Percentiles rank a stretch among this genome's conserved stretches.
phyloP scores from a whole-genome alignment of 2,113 vertebrate genomes.

The Ammodramus savannarum region DNA sequence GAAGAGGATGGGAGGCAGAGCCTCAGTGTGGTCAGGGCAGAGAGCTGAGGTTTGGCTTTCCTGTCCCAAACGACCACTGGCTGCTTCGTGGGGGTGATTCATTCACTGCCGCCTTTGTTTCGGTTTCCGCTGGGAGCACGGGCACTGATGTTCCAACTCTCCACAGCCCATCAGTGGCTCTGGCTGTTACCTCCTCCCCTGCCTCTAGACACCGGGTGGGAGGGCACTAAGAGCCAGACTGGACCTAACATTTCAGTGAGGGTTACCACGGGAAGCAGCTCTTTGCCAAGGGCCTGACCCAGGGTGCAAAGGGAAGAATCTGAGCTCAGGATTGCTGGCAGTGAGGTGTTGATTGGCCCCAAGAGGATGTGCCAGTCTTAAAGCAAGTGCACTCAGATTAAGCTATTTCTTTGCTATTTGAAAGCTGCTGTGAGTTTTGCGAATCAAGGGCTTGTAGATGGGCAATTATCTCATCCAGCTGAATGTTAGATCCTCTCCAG shows the following conservation, averaged over 20 bases:
- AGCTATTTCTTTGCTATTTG: neutral
- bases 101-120: constrained; percentile 24
- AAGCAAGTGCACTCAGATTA: neutral
- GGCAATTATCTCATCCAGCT: neutral
- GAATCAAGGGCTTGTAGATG: neutral
- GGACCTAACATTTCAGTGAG: accelerated
- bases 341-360: neutral
- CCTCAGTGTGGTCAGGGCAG: accelerated
- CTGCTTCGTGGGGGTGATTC: neutral
- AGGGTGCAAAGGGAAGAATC: neutral
- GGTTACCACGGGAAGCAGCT: neutral
- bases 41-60: constrained; percentile 23
- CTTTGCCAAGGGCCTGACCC: neutral
- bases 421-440: neutral
- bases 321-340: neutral
- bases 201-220: neutral
- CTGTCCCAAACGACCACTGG: neutral
- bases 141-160: accelerated
- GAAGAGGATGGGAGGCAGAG: constrained; percentile 32
- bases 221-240: neutral
- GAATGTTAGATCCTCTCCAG: neutral
- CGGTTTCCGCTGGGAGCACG: neutral
- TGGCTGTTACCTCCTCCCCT: neutral
- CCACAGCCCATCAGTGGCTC: accelerated
- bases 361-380: neutral